These are phyloP conservation scores for Penaeus vannamei DNA, from an alignment of 1,140 invertebrate species.

Conservation along the genomic window DNA sequence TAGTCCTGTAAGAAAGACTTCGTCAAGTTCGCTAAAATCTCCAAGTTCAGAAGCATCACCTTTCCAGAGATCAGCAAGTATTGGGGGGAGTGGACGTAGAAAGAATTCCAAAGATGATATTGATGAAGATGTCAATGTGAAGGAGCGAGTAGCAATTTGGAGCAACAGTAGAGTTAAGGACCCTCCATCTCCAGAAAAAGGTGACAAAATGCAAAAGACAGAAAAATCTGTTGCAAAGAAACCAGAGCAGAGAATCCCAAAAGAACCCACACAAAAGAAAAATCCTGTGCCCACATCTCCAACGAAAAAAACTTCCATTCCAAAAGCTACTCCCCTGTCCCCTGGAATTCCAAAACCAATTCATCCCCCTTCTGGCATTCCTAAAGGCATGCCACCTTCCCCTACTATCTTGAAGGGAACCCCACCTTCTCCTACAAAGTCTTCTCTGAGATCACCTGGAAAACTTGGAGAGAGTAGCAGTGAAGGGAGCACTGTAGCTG, in stretches of 20 bases:
- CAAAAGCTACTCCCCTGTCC: constrained; percentile 45
- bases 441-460: constrained; percentile 18
- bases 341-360: constrained; percentile 36
- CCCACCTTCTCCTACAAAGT: neutral
- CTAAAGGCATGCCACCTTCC: constrained; percentile 40
- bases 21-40: constrained; percentile 44
- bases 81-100: constrained; percentile 30
- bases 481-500: constrained; percentile 24
- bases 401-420: constrained; percentile 25
- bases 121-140: constrained; percentile 70
- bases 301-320: constrained; percentile 46
- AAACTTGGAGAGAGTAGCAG: constrained; percentile 16
- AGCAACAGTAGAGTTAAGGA: constrained; percentile 40
- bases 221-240: constrained; percentile 30
- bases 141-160: constrained; percentile 69
- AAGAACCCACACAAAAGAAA: constrained; percentile 39
- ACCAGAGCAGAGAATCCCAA: constrained; percentile 48
- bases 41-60: constrained; percentile 13
- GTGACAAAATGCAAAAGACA: constrained; percentile 8
- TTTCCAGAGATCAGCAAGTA: constrained; percentile 49
- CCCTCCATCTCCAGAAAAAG: neutral
- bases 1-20: constrained; percentile 53
- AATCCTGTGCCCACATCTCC: constrained; percentile 45
- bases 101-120: constrained; percentile 49
- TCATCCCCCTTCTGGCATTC: constrained; percentile 41